phyloP scores from a whole-genome alignment of 2,113 vertebrate genomes.

The Caloenas nicobarica region DNA sequence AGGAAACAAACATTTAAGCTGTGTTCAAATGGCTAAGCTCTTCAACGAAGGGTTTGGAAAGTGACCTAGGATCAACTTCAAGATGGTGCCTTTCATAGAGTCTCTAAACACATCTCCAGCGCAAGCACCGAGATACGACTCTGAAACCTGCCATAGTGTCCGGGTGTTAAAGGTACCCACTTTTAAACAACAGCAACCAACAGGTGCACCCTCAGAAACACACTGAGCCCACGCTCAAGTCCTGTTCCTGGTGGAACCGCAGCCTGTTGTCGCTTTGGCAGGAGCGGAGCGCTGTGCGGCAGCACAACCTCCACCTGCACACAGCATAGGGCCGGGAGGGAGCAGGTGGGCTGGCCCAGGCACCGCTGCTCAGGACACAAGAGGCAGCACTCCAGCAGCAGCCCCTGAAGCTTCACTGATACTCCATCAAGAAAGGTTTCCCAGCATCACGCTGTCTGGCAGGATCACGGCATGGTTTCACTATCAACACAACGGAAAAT shows the following conservation, averaged over 20 bases:
- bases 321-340: background rate
- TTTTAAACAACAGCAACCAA: background rate
- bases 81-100: fast-evolving
- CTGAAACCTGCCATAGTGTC: background rate
- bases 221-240: background rate
- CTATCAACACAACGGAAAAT: background rate
- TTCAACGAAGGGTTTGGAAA: background rate
- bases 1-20: background rate
- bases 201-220: background rate
- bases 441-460: background rate
- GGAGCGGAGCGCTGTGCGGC: background rate
- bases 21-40: background rate
- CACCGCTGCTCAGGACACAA: background rate
- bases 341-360: fast-evolving
- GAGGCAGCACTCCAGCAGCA: background rate
- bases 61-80: background rate
- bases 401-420: background rate
- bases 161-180: background rate
- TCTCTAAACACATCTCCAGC: background rate
- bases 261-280: background rate
- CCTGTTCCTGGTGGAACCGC: background rate
- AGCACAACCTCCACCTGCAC: fast-evolving
- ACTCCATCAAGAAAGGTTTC: background rate
- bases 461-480: background rate
- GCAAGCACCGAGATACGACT: background rate